A percentile compares a stretch with the other conserved stretches of the same genome.
These are phyloP conservation scores for Hemithea aestivaria DNA, from an alignment of 2,888 invertebrate species.

Conservation along the genomic window DNA sequence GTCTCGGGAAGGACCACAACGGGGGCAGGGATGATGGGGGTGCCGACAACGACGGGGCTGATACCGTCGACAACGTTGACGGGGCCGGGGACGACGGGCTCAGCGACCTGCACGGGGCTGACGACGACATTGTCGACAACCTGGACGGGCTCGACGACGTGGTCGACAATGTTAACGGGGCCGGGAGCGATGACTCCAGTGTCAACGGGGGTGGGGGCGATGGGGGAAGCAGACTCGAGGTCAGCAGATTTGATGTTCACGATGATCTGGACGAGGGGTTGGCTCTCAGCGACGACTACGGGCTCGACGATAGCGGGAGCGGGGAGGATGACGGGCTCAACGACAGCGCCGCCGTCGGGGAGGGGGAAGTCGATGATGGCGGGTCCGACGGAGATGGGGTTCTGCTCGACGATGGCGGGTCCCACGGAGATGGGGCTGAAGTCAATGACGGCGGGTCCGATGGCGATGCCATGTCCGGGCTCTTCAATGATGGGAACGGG, in stretches of 20 bases:
- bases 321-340: constrained; percentile 2
- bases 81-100: constrained; percentile 25
- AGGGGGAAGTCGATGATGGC: constrained; percentile 29
- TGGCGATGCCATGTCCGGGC: constrained; percentile 1
- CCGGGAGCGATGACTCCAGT: constrained; percentile 16
- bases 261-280: constrained; percentile 27
- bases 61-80: constrained; percentile 21
- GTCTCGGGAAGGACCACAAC: constrained; percentile 25
- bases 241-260: constrained; percentile 25
- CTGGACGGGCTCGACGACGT: constrained; percentile 24
- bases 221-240: constrained; percentile 15
- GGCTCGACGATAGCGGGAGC: constrained; percentile 4
- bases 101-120: constrained; percentile 26
- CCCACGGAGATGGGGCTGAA: constrained; percentile 12
- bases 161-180: constrained; percentile 18
- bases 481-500: constrained; percentile 2
- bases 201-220: constrained; percentile 4
- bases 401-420: constrained; percentile 23
- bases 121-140: constrained; percentile 23
- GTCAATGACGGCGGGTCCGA: constrained; percentile 15
- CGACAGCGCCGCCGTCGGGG: constrained; percentile 17
- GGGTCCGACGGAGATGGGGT: constrained; percentile 25
- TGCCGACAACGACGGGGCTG: constrained; percentile 16
- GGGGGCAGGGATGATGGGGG: constrained; percentile 22
- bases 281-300: constrained; percentile 14